Base-by-base conservation (phyloP, 2,888 invertebrate genomes). In the Fragum sueziense region DNA sequence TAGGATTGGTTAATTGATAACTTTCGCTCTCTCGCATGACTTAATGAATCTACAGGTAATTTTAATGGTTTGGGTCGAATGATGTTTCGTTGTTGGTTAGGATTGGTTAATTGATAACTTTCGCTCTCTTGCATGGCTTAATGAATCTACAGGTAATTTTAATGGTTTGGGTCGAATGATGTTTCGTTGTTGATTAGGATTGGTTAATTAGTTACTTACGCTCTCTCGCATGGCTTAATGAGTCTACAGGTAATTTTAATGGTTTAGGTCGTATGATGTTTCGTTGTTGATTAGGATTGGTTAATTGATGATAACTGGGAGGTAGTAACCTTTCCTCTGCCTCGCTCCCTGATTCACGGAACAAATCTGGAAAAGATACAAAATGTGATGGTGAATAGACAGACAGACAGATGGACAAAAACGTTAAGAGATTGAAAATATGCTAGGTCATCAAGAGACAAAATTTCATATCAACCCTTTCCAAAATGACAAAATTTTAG, bases 221-320 rank as follows among this genome's bases (percentile, higher is more conserved):
- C 94, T 95, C 95, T 92, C 95, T 94, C 79, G 94, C 94, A 77
- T 95, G 94, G 6, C 87, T 88, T 91, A 95, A 94, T 88, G 94
- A 94, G 91, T 96, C 96, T 89, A 95, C 95, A 76, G 95, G 95
- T 86, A 96, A 94, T 91, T 95, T 95, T 91, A 96, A 95, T 83
- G 96, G 95, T 93, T 96, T 96, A 88, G 95, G 94, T 57, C 90
- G 88, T 74, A 89, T 88, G 76, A 90, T 84, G 72, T 88, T 88
- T 65, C 89, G 78, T 65, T 80, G 84, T 61, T 80, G 82, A 51
- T 76, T 78, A 14, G 70, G 62, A 29, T 71, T 74, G 11, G 79
- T 71, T 31, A 85, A 70, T 25, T 79, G 86, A 74, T 88, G 88
- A 75, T 89, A 90, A 41, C 89, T 85, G 22, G 78, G 83, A 59